phyloP scores from a whole-genome alignment of 2,113 vertebrate species.

The Spheniscus mendiculus region DNA sequence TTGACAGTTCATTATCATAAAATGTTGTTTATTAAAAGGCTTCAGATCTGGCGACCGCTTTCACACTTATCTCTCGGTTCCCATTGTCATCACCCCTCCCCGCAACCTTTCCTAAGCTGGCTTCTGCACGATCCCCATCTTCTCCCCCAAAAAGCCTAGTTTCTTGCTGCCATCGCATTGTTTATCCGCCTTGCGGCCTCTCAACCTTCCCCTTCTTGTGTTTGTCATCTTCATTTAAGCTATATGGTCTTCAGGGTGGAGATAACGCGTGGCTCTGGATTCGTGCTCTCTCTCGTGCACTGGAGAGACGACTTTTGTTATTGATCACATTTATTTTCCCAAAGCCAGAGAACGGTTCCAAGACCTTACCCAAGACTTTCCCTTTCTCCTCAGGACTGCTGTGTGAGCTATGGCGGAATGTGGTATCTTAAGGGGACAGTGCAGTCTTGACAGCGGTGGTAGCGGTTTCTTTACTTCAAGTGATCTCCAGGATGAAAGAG shows the following conservation, averaged over 20 bases:
- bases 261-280: neutral
- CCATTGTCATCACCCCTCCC: neutral
- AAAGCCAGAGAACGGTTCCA: neutral
- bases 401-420: slow-evolving; percentile 90
- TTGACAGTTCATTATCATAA: neutral
- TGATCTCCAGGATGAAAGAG: neutral
- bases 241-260: neutral
- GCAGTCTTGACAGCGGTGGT: slow-evolving; percentile 86
- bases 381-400: slow-evolving; percentile 87
- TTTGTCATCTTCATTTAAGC: neutral
- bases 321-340: accelerated
- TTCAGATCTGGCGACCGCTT: neutral
- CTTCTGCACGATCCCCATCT: neutral
- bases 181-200: neutral
- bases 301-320: neutral
- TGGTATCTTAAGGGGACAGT: slow-evolving; percentile 98
- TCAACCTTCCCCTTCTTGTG: accelerated
- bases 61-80: accelerated
- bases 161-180: neutral
- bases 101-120: neutral
- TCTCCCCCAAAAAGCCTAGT: neutral
- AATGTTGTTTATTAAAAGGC: neutral
- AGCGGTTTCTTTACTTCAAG: neutral
- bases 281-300: accelerated
- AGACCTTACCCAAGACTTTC: neutral